Evolutionary conservation across 2,113 vertebrate genomes (phyloP), one percentile per base, ranked within the genome.

Genomic region (Pygoscelis antarcticus): DNA sequence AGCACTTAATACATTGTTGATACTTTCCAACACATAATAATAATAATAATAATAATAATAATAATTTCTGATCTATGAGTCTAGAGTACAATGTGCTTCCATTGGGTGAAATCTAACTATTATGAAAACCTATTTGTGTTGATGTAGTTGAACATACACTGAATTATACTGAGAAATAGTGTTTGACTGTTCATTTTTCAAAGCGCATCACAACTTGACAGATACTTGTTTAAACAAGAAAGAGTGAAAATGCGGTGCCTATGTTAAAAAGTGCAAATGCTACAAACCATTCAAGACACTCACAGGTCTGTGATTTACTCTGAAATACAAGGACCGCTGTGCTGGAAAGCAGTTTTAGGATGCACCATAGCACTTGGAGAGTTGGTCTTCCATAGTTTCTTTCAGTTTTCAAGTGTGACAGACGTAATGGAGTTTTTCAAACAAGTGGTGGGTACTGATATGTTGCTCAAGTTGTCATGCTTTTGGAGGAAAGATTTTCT

Each of bases 381-480:
- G n/a, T 27, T 87, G 93, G 66, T 42, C 87, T 96, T 74, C 65
- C 79, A 46, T 77, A 8, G 2, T 75, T 96, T 79, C 42, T 83
- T 95, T 71, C 46, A 13, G 26, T 97, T 96, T 97, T 80, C 69
- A 52, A 84, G 94, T 18, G 54, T 89, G 94, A 90, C 84, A 93
- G 92, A 89, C 11, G 16, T 57, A 61, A 51, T 76, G 58, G 94
- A 83, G 97, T 76, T 92, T 93, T 54, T 46, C 72, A 72, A n/a
- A 66, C 36, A 92, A 87, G 84, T 22, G 72, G 36, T 87, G 96
- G 74, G 87, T 66, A 40, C 81, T 90, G 87, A 69, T 71, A 15
- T 38, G 88, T 79, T 92, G 47, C 72, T 96, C 93, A 87, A 58
- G 66, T 76, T 97, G 90, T 51, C 40, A 6, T 27, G 38, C 42